These are phyloP conservation scores for Palaemon carinicauda DNA, from an alignment of 1,140 invertebrate species.

Conservation along the genomic window DNA sequence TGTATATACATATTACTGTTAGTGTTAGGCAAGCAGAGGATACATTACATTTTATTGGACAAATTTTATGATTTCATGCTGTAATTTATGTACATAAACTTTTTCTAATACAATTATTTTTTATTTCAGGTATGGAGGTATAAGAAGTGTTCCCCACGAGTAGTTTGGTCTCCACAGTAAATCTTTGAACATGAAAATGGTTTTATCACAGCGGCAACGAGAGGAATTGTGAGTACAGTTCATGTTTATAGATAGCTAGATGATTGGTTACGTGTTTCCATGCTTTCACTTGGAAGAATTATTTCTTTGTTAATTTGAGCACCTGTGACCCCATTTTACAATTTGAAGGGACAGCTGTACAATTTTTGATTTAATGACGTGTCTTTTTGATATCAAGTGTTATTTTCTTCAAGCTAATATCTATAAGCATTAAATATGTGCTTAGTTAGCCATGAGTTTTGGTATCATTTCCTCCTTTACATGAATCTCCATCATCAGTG, in stretches of 20 bases:
- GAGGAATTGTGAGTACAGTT: constrained; percentile 94
- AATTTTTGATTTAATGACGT: no score
- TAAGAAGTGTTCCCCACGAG: constrained; percentile 43
- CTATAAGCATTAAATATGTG: no score
- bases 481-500: no score
- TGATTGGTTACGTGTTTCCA: not conserved
- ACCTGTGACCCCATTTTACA: no score
- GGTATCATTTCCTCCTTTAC: no score
- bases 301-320: not conserved
- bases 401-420: no score
- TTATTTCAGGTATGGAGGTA: constrained; percentile 45
- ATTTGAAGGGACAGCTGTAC: no score
- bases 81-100: not conserved
- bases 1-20: no score
- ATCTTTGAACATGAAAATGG: constrained; percentile 79
- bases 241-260: not conserved
- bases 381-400: no score
- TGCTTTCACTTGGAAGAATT: not conserved
- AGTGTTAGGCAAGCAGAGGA: no score
- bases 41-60: no score
- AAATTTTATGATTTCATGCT: not conserved
- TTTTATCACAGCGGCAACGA: constrained; percentile 97
- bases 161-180: constrained; percentile 50
- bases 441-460: no score
- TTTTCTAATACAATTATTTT: not conserved